These are phyloP conservation scores for Barnardius zonarius DNA, from an alignment of 2,113 vertebrate genomes.

Conservation along the genomic window DNA sequence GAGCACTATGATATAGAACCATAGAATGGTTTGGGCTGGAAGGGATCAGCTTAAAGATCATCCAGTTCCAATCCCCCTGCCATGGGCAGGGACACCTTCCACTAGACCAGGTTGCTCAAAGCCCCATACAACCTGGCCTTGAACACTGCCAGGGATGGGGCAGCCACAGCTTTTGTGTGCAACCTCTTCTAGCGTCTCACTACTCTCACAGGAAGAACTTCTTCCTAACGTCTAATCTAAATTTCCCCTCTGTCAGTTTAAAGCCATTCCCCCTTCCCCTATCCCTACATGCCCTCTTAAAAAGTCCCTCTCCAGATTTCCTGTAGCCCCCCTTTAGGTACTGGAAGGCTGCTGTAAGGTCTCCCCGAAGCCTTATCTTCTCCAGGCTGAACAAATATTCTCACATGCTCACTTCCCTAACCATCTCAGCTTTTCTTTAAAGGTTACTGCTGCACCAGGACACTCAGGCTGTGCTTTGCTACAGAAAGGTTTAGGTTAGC, in stretches of 20 bases:
- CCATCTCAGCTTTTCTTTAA: not conserved
- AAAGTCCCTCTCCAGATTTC: not conserved
- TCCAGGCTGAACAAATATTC: not conserved
- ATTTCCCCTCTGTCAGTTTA: not conserved
- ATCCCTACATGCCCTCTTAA: not conserved
- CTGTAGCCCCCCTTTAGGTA: not conserved
- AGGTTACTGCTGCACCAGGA: not conserved
- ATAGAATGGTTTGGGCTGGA: not conserved
- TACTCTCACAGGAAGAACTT: not conserved
- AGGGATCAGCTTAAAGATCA: not conserved
- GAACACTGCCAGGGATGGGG: not conserved
- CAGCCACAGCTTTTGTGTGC: not conserved
- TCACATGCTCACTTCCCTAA: not conserved
- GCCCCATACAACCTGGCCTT: not conserved
- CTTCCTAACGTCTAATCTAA: not conserved
- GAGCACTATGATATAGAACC: not conserved
- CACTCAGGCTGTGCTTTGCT: not conserved
- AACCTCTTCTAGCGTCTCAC: not conserved
- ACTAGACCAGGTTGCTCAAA: not conserved
- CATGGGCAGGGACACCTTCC: not conserved
- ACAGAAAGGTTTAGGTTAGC: not conserved
- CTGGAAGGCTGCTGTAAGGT: not conserved
- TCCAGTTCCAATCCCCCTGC: not conserved
- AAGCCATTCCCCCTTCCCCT: not conserved
- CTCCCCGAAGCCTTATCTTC: not conserved